Evolutionary conservation across 35 echinoderm and acorn worm species (phyloP).

Genomic region (Anneissia japonica): DNA sequence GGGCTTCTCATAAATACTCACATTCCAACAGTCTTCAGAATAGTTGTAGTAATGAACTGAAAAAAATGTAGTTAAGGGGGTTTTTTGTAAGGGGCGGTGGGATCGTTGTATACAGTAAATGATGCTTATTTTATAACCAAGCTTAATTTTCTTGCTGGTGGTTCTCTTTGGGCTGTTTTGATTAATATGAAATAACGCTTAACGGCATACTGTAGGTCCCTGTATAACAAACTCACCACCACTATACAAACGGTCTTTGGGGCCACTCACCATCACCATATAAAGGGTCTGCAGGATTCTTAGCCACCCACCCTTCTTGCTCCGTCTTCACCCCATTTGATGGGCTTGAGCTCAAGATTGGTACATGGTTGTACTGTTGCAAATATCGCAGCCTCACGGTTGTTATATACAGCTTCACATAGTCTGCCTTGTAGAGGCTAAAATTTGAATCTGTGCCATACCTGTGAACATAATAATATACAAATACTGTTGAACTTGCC

Average conservation of each 20-base stretch:
- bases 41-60: conserved; percentile 94
- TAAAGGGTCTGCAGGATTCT: conserved; percentile 59
- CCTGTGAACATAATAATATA: conserved; percentile 15
- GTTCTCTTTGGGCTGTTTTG: too few species aligned
- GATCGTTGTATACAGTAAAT: too few species aligned
- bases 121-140: too few species aligned
- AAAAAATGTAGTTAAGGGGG: too few species aligned
- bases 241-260: too few species aligned
- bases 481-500: too few species aligned
- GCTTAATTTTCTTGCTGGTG: too few species aligned
- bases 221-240: too few species aligned
- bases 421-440: conserved; percentile 62
- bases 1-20: conserved; percentile 41
- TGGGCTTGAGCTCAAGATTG: conserved; percentile 85
- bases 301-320: conserved; percentile 72
- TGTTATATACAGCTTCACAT: conserved; percentile 71
- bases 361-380: conserved; percentile 25
- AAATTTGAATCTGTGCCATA: conserved; percentile 65
- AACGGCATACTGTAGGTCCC: too few species aligned
- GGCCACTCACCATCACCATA: conserved; percentile 66
- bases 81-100: too few species aligned
- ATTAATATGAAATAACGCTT: too few species aligned
- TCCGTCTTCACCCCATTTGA: conserved; percentile 77
- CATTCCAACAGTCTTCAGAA: conserved; percentile 68
- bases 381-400: conserved; percentile 34